Percentiles rank a stretch among this genome's conserved stretches.
phyloP scores from a whole-genome alignment of 2,113 vertebrate genomes.

The Pteropus alecto region DNA sequence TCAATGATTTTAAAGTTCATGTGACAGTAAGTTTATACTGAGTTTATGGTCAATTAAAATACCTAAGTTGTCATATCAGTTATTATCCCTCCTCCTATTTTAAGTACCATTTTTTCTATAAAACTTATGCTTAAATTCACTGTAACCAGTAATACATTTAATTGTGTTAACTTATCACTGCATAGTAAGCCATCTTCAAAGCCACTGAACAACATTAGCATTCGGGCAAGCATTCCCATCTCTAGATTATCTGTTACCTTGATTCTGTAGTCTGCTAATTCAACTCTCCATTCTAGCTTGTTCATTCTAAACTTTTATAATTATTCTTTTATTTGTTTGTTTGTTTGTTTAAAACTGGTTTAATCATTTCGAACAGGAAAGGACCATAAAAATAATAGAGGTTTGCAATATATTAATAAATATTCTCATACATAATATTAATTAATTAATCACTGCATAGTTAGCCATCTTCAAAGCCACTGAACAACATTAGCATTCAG shows the following conservation, averaged over 20 bases:
- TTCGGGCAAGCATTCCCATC: background rate
- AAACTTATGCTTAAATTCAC: background rate
- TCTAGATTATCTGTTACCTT: background rate
- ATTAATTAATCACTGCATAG: background rate
- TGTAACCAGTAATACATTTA: background rate
- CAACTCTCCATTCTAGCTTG: background rate
- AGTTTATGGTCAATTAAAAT: background rate
- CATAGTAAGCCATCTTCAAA: no score
- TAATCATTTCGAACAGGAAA: background rate
- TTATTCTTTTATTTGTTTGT: background rate
- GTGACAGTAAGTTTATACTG: background rate
- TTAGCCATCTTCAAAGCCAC: background rate
- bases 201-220: no score
- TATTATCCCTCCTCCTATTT: background rate
- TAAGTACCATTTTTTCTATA: background rate
- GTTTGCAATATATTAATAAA: background rate
- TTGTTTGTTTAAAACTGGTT: background rate
- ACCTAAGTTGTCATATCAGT: background rate
- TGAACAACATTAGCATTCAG: background rate
- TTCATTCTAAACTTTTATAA: background rate
- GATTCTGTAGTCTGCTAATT: background rate
- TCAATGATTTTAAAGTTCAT: background rate
- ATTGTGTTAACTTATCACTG: background rate
- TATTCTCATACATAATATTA: background rate
- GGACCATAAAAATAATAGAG: background rate